Base-by-base conservation (phyloP, 2,113 vertebrate genomes). In the Oncorhynchus clarkii region DNA sequence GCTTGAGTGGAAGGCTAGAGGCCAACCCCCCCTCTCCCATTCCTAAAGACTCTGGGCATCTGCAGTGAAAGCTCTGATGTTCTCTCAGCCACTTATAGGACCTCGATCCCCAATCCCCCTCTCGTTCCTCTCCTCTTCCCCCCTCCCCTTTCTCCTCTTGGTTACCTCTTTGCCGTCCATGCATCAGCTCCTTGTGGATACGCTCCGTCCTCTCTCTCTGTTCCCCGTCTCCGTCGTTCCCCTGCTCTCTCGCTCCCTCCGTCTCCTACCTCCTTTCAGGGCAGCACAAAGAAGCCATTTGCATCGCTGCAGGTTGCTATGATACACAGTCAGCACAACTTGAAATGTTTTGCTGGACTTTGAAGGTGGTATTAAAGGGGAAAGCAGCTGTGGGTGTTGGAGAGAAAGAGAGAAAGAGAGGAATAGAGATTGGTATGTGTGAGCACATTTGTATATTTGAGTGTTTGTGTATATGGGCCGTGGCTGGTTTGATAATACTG, bases 261-360 rank as follows among this genome's bases (percentile, higher is more conserved):
- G 45, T 86, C 66, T 77, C 70, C 79, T 69, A 26, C 79, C 80
- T 78, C 83, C 78, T 90, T 90, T 90, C 89, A 91, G 71, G 80
- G 66, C 75, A 71, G 66, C 54, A 85, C 90, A 91, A 87, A 88
- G 88, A 84, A 86, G 48, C 82, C 86, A 86, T 90, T 88, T 87
- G 88, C 87, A 77, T 83, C 86, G 71, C 59, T 78, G 77, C 82
- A 85, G 86, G 91, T 92, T 90, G 91, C 92, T 91, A 91, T 65
- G 89, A 91, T 86, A 91, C 92, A 81, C 60, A 60, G 75, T 74
- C 79, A 60, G 51, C 73, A 39, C 45, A 34, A 81, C 78, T 80
- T 81, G 73, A 89, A 90, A 89, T 86, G 82, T 87, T 84, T 86
- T 80, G n/a, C 59, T 81, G 79, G 34, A 79, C 85, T 85, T 85